Conservation (phyloP, 2,888 invertebrate species). For the Rhingia campestris region DNA sequence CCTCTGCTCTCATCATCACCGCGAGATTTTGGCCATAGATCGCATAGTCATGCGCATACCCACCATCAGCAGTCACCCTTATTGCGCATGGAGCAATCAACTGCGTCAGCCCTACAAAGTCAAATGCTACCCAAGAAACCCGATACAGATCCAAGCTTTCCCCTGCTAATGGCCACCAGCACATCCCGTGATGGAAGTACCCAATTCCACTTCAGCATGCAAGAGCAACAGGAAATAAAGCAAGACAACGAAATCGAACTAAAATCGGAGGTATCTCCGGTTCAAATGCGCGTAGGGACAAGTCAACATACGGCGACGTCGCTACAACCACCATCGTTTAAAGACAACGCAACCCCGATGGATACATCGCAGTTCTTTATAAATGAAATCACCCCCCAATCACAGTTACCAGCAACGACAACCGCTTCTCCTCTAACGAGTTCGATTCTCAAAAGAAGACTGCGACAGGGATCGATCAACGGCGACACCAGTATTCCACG, state of each 20-base stretch:
- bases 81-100: constrained; percentile 53
- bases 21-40: constrained; percentile 86
- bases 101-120: constrained; percentile 24
- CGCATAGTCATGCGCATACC: constrained; percentile 78
- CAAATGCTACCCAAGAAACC: constrained; percentile 43
- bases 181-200: constrained; percentile 89
- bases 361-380: constrained; percentile 37
- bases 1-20: constrained; percentile 92
- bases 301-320: constrained; percentile 54
- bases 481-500: constrained; percentile 61
- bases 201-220: constrained; percentile 84
- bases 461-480: constrained; percentile 76
- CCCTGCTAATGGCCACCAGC: constrained; percentile 79
- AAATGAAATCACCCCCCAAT: constrained; percentile 34
- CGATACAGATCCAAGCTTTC: constrained; percentile 46
- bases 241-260: constrained; percentile 62
- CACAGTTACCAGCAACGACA: constrained; percentile 78
- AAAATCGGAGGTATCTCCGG: constrained; percentile 34
- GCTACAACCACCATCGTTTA: constrained; percentile 84
- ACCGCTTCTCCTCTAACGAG: constrained; percentile 81
- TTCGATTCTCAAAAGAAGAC: constrained; percentile 81
- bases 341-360: constrained; percentile 75
- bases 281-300: constrained; percentile 37
- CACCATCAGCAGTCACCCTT: constrained; percentile 76
- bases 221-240: constrained; percentile 52